Evolutionary conservation across 1,140 invertebrate species (phyloP), one percentile per base, ranked within the genome.

Genomic region (Helicoverpa armigera): DNA sequence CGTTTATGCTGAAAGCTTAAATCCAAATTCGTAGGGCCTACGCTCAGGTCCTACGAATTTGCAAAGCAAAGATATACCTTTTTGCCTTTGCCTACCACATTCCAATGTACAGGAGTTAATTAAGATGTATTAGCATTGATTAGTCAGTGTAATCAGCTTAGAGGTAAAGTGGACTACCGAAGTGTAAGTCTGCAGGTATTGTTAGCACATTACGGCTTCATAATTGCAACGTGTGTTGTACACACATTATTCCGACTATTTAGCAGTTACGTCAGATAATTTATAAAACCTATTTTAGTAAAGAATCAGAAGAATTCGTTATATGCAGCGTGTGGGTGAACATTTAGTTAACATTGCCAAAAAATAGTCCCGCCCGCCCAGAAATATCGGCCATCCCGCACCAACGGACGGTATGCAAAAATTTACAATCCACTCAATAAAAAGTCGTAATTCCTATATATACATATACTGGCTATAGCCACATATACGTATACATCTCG

Each of bases 381-480:
- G 87, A 89, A 87, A 87, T 85, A 86, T 83, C 84, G 79, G 85
- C 85, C 81, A 82, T 84, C 83, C 79, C 79, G 70, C 3, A 74
- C 82, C 75, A 51, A 61, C 85, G 76, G 83, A 84, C 80, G 90
- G 91, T 79, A 92, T 93, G 91, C 90, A 92, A 94, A 93, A 90
- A 89, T 90, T 89, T 89, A 89, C 88, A 91, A 93, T 92, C 90
- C 85, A 86, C 88, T 90, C 89, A 89, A 93, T 91, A 94, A 94
- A 92, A 92, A 92, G 82, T 89, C 86, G 92, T 94, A 94, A 94
- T 92, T 91, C 89, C 92, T 94, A 94, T 93, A 94, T 92, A 94
- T 88, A 89, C 87, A 85, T 81, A 84, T 58, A 79, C 82, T 84
- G 85, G 84, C 23, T 69, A 70, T 79, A 86, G 87, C 90, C 89